Evolutionary conservation across 2,797 vertebrate genomes (phyloP).

Genomic region (Tenualosa thibaudeaui): DNA sequence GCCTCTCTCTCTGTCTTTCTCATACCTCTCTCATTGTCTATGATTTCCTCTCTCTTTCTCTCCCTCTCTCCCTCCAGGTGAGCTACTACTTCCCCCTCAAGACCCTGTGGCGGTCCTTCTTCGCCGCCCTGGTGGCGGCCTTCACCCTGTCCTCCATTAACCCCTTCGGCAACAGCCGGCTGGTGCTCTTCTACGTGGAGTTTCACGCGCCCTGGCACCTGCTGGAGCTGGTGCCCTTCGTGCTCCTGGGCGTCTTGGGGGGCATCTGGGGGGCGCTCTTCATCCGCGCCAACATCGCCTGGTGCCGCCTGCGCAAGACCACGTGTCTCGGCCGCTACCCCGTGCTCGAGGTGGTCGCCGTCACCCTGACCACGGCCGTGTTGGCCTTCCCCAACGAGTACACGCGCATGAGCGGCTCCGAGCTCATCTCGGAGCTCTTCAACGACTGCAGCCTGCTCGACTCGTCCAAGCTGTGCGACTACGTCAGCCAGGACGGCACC

Average conservation of each 20-base stretch:
- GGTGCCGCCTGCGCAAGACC: slow-evolving; percentile 95
- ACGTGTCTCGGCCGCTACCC: slow-evolving; percentile 95
- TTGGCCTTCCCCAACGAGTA: slow-evolving; percentile 97
- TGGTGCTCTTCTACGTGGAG: slow-evolving; percentile 98
- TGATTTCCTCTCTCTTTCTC: not conserved
- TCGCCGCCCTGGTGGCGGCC: slow-evolving; percentile 96
- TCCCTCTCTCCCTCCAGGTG: slow-evolving; percentile 73
- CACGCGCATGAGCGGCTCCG: slow-evolving; percentile 95
- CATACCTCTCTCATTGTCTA: not conserved
- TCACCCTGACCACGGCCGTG: slow-evolving; percentile 92
- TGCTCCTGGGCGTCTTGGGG: slow-evolving; percentile 95
- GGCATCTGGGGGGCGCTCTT: slow-evolving; percentile 99
- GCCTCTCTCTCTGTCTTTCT: not conserved
- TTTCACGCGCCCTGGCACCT: slow-evolving; percentile 99
- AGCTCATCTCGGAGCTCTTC: slow-evolving; percentile 97
- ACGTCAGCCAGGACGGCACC: slow-evolving; percentile 93
- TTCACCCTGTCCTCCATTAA: slow-evolving; percentile 98
- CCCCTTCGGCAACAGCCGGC: slow-evolving; percentile 96
- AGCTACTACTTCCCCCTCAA: slow-evolving; percentile 99
- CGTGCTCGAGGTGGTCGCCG: slow-evolving; percentile 95
- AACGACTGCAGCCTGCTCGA: slow-evolving; percentile 95
- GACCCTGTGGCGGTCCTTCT: slow-evolving; percentile 98
- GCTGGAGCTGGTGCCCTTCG: slow-evolving; percentile 97
- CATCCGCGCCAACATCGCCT: slow-evolving; percentile 96
- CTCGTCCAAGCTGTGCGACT: slow-evolving; percentile 96